Evolutionary conservation across 2,888 invertebrate species (phyloP), one percentile per base, ranked within the genome.

Genomic region (Andrena hattorfiana): DNA sequence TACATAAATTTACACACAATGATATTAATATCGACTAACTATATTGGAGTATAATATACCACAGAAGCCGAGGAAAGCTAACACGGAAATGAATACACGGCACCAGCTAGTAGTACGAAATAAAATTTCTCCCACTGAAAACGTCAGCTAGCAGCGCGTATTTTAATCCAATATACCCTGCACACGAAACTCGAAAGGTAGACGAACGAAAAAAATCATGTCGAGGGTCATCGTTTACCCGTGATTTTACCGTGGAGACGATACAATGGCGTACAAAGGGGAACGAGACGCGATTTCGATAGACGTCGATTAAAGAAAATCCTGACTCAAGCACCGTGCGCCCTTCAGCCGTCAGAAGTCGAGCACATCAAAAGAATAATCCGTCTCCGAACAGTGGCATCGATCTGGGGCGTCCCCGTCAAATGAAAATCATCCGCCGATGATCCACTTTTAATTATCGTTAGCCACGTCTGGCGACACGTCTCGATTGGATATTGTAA

Each of bases 341-440:
- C 54, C 30, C 60, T 49, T 71, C 32, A 30, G 23, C 16, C 35
- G 35, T 63, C 70, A 32, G 20, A 66, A n/a, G 42, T 28, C 5
- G 42, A 59, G 68, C 32, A 71, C 66, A 23, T 80, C 67, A 71
- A 82, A 82, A 80, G 69, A 75, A 60, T 74, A 80, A 70, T 80
- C 49, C 49, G 51, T 26, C 35, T 56, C 35, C 26, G 30, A 69
- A 51, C 59, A 32, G 48, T 56, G 56, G 35, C 42, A 67, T 71
- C 30, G 10, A 26, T 42, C 35, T 28, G 23, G 7, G 20, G 26
- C 66, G 49, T 54, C 13, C 28, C 42, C 54, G 1, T 51, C 66
- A 32, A 26, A 26, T 4, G 20, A 13, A 51, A 28, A 42, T 51
- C 35, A 67, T 66, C 60, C 30, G 32, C 20, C 70, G 42, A 74